Evolutionary conservation across 2,113 vertebrate species (phyloP).

Genomic region (Procavia capensis): DNA sequence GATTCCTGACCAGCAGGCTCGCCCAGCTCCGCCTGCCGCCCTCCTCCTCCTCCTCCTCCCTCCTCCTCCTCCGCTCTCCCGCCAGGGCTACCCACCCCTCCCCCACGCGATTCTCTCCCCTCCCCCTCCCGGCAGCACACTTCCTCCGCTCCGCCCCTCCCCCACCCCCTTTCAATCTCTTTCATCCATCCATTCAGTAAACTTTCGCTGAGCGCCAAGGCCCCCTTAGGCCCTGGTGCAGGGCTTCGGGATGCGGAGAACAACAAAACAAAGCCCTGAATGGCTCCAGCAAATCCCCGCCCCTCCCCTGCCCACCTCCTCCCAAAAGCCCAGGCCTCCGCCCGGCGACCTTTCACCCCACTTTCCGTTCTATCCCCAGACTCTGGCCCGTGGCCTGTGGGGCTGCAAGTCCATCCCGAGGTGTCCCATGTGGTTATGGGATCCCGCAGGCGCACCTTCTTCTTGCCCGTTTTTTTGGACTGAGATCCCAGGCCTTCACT

Average conservation of each 20-base stretch:
- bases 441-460: neutral
- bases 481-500: neutral
- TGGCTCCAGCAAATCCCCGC: neutral
- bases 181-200: constrained; percentile 59
- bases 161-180: constrained; percentile 10
- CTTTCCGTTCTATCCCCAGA: neutral
- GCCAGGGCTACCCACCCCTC: neutral
- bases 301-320: neutral
- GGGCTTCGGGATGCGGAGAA: neutral
- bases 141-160: neutral
- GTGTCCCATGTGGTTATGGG: neutral
- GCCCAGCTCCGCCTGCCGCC: neutral
- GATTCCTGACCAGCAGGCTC: constrained; percentile 1
- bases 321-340: neutral
- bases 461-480: neutral
- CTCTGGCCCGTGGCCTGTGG: neutral
- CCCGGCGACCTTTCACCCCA: neutral
- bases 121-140: neutral
- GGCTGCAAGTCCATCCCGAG: neutral
- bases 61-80: neutral
- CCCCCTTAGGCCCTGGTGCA: neutral
- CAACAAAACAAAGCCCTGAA: constrained; percentile 36
- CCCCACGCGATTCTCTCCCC: neutral
- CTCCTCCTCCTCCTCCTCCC: neutral
- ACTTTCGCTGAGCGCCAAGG: neutral